These are phyloP conservation scores for Tachysurus fulvidraco DNA, from an alignment of 2,113 vertebrate genomes.

Conservation along the genomic window DNA sequence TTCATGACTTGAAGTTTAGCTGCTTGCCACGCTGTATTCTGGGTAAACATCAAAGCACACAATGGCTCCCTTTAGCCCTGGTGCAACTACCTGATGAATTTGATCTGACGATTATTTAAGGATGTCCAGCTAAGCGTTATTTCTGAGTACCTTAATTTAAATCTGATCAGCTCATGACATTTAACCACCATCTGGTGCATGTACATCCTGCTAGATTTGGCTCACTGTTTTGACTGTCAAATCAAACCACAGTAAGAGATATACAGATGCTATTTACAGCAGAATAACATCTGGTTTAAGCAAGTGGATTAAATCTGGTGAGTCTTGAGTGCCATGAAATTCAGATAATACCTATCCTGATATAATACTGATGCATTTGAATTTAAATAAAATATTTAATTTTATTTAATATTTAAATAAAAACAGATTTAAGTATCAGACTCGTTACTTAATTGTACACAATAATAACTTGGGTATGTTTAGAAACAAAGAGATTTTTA, in stretches of 20 bases:
- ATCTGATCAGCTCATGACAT: background rate
- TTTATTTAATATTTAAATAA: background rate
- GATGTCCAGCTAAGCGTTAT: background rate
- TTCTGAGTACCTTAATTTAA: background rate
- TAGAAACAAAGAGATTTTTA: background rate
- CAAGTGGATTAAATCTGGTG: background rate
- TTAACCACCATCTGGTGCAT: background rate
- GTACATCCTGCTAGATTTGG: background rate
- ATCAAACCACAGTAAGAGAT: too few relatives aligned
- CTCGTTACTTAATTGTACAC: background rate
- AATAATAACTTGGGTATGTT: background rate
- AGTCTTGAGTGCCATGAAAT: background rate
- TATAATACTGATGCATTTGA: background rate
- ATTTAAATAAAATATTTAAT: too few relatives aligned
- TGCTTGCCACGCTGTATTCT: background rate
- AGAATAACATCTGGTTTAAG: too few relatives aligned
- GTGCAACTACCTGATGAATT: background rate
- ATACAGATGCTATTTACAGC: too few relatives aligned
- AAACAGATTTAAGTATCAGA: background rate
- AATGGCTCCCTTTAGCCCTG: background rate
- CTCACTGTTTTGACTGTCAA: background rate
- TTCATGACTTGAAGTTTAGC: background rate
- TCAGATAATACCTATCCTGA: background rate
- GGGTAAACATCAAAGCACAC: background rate
- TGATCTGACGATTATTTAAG: background rate